Evolutionary conservation across 2,888 invertebrate species (phyloP), one percentile per base, ranked within the genome.

Genomic region (Lepidocyrtinus sp.): DNA sequence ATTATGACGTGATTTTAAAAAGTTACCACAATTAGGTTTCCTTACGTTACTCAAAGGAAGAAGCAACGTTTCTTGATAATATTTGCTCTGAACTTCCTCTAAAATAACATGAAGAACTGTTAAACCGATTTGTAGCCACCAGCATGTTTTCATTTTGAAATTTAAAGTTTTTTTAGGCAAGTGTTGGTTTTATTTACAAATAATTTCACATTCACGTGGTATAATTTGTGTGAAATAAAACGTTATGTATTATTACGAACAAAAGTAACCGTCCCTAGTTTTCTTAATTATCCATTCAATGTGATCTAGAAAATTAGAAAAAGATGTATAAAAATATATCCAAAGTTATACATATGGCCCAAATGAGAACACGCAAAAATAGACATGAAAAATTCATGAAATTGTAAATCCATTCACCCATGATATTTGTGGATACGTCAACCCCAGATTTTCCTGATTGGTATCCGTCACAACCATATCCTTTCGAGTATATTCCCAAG

Each of bases 371-470:
- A 36, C 36, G 36, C 7, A 36, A 36, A 5, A 36, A 5, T 12
- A 36, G 36, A 36, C 65, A 72, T 78, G 72, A 77, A 65, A 69
- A 64, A 77, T 70, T 77, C 76, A 77, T 77, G 76, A 59, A n/a
- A 63, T 61, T 7, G 17, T 19, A n/a, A 12, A n/a, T n/a, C 55
- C 19, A 61, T 65, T 36, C 50, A 80, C 80, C 61, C 55, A 76
- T 67, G 36, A 76, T 55, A 22, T 69, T 73, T 19, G 81, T 76
- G 12, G 81, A 69, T 15, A 81, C 81, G 25, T 81, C 81, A 3
- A 59, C 63, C 3, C 64, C 76, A 3, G 81, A 73, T 12, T 73
- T 75, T 46, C 73, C 77, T 19, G 27, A 21, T 19, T 73, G 65
- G 55, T 55, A 82, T 1, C 77, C 81, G 46, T 74, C 59, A 25